Percentiles rank a stretch among this genome's conserved stretches.
phyloP scores from a whole-genome alignment of 2,888 invertebrate genomes.

The Rhopalosiphum nymphaeae region DNA sequence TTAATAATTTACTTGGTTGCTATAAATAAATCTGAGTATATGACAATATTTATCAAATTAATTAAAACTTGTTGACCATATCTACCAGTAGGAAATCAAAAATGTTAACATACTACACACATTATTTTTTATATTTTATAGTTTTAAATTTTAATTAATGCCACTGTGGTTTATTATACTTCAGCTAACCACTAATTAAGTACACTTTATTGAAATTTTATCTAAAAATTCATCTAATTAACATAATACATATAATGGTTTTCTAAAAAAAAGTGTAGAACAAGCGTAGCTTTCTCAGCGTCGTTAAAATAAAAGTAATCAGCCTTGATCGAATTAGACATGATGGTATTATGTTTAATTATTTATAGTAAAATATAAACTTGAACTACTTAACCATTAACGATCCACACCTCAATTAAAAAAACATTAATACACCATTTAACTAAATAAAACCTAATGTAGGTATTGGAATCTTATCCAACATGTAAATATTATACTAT shows the following conservation, averaged over 20 bases:
- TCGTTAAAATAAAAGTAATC: conserved; percentile 35
- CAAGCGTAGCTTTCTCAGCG: not conserved
- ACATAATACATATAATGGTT: not conserved
- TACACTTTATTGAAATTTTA: not conserved
- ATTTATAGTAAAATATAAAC: conserved; percentile 19
- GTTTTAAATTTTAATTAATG: not conserved
- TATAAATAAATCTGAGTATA: not conserved
- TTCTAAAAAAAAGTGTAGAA: not conserved
- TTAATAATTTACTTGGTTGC: not conserved
- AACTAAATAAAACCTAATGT: not conserved
- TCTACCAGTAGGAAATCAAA: not conserved
- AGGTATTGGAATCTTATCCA: not conserved
- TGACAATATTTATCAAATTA: not conserved
- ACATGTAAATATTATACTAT: not conserved
- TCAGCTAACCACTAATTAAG: not conserved
- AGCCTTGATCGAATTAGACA: conserved; percentile 32
- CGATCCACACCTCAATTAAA: not conserved
- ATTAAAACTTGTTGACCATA: not conserved
- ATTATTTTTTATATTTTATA: not conserved
- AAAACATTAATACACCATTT: not conserved
- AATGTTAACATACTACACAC: not conserved
- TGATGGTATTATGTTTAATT: not conserved
- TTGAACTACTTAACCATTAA: not conserved
- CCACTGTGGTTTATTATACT: not conserved
- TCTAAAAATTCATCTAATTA: not conserved